Conservation (phyloP, 92 coral and sea anemone species). For the Virgularia gustaviana region DNA sequence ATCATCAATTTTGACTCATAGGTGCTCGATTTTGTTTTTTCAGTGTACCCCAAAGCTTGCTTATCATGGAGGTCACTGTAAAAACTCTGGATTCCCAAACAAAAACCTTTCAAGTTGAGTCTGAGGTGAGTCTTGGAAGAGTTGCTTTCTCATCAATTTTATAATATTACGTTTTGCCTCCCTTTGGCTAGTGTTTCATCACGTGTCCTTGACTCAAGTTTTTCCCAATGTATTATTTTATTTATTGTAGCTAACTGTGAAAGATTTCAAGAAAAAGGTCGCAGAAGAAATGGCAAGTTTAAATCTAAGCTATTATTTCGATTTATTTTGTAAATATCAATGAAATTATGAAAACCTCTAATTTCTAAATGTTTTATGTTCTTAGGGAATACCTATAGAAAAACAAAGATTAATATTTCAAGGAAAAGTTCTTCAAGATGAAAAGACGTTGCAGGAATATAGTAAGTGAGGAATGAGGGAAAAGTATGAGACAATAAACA, state of each 20-base stretch:
- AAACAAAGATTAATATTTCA: conserved; percentile 85
- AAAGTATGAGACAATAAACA: too few relatives aligned
- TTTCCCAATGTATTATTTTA: too few relatives aligned
- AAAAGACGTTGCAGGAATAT: conserved; percentile 69
- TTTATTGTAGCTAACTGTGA: conserved; percentile 67
- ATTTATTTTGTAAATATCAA: not conserved
- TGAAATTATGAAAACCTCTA: not conserved
- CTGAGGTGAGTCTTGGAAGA: conserved; percentile 56
- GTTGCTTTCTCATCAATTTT: not conserved
- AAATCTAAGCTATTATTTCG: not conserved
- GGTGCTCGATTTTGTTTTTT: conserved; percentile 9
- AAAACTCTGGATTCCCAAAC: conserved; percentile 97
- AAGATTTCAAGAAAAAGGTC: conserved; percentile 83
- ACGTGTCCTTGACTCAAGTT: too few relatives aligned
- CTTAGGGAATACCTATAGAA: conserved; percentile 70
- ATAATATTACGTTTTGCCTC: conserved; percentile 1
- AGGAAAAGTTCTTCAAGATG: conserved; percentile 97
- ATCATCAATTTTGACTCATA: not conserved
- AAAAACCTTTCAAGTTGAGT: conserved; percentile 68
- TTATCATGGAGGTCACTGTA: conserved; percentile 85
- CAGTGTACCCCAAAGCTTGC: not conserved
- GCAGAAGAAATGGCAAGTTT: conserved; percentile 75
- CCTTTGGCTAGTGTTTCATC: too few relatives aligned
- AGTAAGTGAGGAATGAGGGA: too few relatives aligned
- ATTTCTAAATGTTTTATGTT: not conserved